These are phyloP conservation scores for Aurelia coerulea DNA, from an alignment of 30 jellyfish, hydroid and myxozoan species.

Conservation along the genomic window DNA sequence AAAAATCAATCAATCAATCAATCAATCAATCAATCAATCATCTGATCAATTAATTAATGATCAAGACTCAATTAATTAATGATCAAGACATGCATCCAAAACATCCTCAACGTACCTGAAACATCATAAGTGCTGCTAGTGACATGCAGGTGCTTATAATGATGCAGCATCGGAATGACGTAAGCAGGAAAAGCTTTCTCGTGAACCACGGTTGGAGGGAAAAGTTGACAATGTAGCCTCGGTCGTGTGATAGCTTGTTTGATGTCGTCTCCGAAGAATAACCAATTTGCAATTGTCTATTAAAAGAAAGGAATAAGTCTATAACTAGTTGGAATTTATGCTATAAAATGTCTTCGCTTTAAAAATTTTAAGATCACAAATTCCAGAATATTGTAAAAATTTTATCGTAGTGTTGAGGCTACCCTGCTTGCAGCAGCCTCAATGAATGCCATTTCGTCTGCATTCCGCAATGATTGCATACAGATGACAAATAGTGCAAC, in stretches of 20 bases:
- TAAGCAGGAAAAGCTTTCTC: conserved; percentile 80
- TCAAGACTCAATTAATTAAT: too few species aligned
- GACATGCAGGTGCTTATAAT: conserved; percentile 77
- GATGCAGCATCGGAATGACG: conserved; percentile 50
- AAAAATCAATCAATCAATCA: too few species aligned
- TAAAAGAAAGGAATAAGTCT: neutral
- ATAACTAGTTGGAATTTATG: too few species aligned
- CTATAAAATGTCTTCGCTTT: too few species aligned
- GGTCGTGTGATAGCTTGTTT: conserved; percentile 94
- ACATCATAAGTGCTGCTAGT: conserved; percentile 95
- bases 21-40: neutral
- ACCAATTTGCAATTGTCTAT: conserved; percentile 91
- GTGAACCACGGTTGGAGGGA: conserved; percentile 98
- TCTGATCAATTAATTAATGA: too few species aligned
- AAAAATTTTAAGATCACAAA: too few species aligned
- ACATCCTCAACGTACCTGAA: conserved; percentile 72
- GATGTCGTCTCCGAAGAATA: conserved; percentile 84
- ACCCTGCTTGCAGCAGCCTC: too few species aligned
- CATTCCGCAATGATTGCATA: too few species aligned
- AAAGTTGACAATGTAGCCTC: conserved; percentile 96
- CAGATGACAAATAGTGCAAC: too few species aligned
- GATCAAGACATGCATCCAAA: neutral
- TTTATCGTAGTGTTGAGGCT: too few species aligned
- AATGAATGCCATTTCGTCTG: too few species aligned
- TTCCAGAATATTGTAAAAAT: too few species aligned